Base-by-base conservation (phyloP, 1,140 invertebrate genomes). In the Aleiodes sp. region DNA sequence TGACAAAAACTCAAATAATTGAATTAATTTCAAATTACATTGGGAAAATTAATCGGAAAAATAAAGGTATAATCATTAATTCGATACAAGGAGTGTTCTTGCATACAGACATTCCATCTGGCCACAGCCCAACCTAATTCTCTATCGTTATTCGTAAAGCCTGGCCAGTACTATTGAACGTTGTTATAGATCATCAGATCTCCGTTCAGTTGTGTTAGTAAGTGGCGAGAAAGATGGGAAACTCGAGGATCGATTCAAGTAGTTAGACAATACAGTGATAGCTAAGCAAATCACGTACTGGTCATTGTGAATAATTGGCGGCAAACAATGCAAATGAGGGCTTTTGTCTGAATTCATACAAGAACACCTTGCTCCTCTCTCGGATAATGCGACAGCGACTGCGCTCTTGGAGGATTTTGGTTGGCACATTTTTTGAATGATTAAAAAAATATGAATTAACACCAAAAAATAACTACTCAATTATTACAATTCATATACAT, bases 51-150 rank as follows among this genome's bases (percentile, higher is more conserved):
- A 31, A 28, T 31, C 26, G 1, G 31, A n/a, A 12, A 66, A 39
- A 68, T 71, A 72, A 68, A 56, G 56, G 69, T 66, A 52, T 52
- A 68, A 74, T 74, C 70, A 70, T 73, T 71, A 72, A 61, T 60
- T 31, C 61, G 70, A 73, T 71, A 72, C 68, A 68, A n/a, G n/a
- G 41, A 70, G 71, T 68, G 73, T 72, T 68, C 33, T 68, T 72
- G 74, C 72, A n/a, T n/a, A 73, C 73, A 62, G 62, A 71, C 70
- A 69, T 73, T 77, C 76, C 74, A 75, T 76, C 76, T 78, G 75
- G 74, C 74, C 57, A 28, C 63, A 71, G 66, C 77, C 77, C 77
- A 77, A 74, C 46, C 72, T 73, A 74, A 78, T 77, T 70, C 70
- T 73, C n/a, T 71, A 72, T 70, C 70, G 73, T 73, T 76, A 76